Evolutionary conservation across 2,113 vertebrate genomes (phyloP).

Genomic region (Ctenomys sociabilis): DNA sequence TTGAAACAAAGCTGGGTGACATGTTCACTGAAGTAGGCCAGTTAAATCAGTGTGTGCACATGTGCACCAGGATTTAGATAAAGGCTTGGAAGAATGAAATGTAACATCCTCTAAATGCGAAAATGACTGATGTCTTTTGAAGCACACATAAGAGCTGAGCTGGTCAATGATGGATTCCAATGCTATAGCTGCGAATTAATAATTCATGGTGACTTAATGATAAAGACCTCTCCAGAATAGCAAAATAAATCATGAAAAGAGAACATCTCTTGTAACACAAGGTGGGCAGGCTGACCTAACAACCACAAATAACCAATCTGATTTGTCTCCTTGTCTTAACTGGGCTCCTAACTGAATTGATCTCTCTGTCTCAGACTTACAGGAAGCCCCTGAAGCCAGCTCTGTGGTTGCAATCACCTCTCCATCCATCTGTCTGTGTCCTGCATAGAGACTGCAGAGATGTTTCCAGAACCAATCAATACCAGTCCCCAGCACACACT

Average conservation of each 20-base stretch:
- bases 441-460: neutral
- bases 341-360: constrained; percentile 10
- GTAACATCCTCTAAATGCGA: neutral
- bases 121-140: neutral
- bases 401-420: neutral
- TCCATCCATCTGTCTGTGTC: neutral
- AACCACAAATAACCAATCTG: neutral
- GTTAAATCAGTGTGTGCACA: neutral
- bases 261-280: neutral
- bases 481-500: neutral
- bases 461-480: constrained; percentile 55
- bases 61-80: neutral
- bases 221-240: neutral
- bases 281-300: neutral
- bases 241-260: neutral
- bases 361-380: neutral
- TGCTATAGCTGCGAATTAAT: neutral
- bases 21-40: neutral
- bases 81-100: neutral
- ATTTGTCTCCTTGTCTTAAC: constrained; percentile 27
- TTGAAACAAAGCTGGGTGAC: constrained; percentile 48
- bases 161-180: neutral
- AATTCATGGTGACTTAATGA: neutral
- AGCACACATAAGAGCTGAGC: neutral
- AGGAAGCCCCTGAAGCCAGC: neutral